Evolutionary conservation across 2,113 vertebrate genomes (phyloP).

Genomic region (Ia io): DNA sequence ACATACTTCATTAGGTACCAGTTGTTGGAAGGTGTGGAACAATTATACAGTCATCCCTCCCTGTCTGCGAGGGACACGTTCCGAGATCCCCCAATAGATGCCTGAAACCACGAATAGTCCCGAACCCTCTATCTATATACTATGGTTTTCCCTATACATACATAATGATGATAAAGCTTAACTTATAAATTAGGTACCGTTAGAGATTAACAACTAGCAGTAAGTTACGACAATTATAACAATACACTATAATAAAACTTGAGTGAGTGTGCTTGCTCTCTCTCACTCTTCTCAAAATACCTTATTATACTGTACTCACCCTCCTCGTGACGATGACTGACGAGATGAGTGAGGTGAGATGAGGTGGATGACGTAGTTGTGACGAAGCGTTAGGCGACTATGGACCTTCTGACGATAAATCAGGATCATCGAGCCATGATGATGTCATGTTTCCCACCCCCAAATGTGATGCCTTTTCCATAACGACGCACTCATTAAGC

Average conservation of each 20-base stretch:
- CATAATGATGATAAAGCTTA: neutral
- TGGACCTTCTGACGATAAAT: rapidly evolving
- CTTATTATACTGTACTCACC: neutral
- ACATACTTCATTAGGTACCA: neutral
- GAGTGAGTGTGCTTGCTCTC: neutral
- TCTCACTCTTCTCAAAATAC: neutral
- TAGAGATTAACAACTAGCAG: neutral
- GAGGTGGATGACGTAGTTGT: neutral
- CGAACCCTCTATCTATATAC: rapidly evolving
- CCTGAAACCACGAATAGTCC: neutral
- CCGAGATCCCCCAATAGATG: neutral
- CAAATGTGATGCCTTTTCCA: neutral
- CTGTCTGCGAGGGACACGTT: neutral
- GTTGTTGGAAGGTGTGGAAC: neutral
- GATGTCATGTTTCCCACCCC: too few species aligned
- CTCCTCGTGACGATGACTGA: neutral
- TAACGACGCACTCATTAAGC: too few species aligned
- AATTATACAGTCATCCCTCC: too few species aligned
- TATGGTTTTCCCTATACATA: neutral
- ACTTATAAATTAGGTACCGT: neutral
- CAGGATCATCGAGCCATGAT: neutral
- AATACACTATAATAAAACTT: neutral
- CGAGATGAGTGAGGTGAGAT: neutral
- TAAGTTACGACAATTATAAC: too few species aligned
- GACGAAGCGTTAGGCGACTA: too few species aligned